Base-by-base conservation (phyloP, 2,797 vertebrate genomes). In the Anisognathus igniventris region DNA sequence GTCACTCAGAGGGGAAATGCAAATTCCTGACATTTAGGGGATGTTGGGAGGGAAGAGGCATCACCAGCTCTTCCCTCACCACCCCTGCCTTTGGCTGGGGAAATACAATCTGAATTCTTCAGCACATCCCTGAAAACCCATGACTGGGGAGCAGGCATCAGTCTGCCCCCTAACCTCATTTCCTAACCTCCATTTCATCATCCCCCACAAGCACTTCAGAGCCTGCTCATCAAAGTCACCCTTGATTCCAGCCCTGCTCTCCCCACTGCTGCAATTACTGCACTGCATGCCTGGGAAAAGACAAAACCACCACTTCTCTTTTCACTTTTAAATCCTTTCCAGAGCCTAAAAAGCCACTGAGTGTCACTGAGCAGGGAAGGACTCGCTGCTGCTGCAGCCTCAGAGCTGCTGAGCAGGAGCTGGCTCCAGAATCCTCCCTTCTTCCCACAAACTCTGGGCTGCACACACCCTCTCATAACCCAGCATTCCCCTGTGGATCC, bases 401-500 rank as follows among this genome's bases (percentile, higher is more conserved):
- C n/a, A 24, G 42, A 76, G 86, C 68, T 72, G 45, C 54, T 23
- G 35, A 27, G n/a, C 66, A 54, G 40, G 28, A 60, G 39, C 16
- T 51, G 11, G 4, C 27, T 51, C 30, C 42, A 40, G 67, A 62
- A n/a, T 3, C 4, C 12, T 25, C 79, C 75, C 30, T 58, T 9
- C 22, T n/a, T 50, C 54, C 58, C 88, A 8, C 5, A 0, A 7
- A 25, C 56, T 64, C 76, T 0, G 10, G 58, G 67, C 81, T 27
- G 39, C 28, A 45, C 64, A 13, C 13, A 20, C 28, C 40, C 33
- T 18, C 33, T 45, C 25, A 10, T 0, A 54, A n/a, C n/a, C 78
- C 82, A 67, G 39, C 65, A 10, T 13, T 4, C 9, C 12, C 9
- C 25, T 7, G 0, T 22, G 5, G 9, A 48, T 22, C 28, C 47